Conservation (phyloP, 53 echinoderm and acorn worm genomes). For the Luidia sarsii region DNA sequence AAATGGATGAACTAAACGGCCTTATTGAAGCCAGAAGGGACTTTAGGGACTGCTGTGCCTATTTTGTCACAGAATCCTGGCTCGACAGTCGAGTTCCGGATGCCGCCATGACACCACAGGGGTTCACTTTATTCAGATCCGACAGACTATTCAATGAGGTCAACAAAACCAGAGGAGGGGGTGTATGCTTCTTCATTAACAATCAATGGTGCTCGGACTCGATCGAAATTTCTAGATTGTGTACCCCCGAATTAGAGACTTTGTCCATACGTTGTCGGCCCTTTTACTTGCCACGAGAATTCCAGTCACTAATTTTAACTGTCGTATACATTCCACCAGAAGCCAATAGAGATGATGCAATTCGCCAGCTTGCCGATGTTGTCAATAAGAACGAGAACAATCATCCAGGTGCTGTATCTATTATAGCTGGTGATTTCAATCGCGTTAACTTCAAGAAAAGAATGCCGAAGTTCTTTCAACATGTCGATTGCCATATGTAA, state of each 20-base stretch:
- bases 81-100: not conserved
- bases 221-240: conserved; percentile 16
- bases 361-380: conserved; percentile 3
- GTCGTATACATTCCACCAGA: conserved; percentile 45
- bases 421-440: conserved; percentile 27
- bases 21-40: conserved; percentile 1
- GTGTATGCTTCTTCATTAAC: conserved; percentile 9
- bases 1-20: conserved; percentile 7
- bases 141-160: conserved; percentile 3
- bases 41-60: conserved; percentile 2
- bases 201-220: conserved; percentile 20
- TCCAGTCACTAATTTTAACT: conserved; percentile 24
- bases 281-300: conserved; percentile 41
- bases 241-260: conserved; percentile 15
- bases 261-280: conserved; percentile 34
- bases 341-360: conserved; percentile 9
- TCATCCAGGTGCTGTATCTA: conserved; percentile 7
- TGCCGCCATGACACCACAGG: conserved; percentile 9
- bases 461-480: conserved; percentile 47
- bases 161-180: not conserved
- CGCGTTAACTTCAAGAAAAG: conserved; percentile 22
- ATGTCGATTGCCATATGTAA: conserved; percentile 22
- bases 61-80: conserved; percentile 9
- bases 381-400: conserved; percentile 19
- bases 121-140: not conserved